Evolutionary conservation across 1,140 invertebrate genomes (phyloP).

Genomic region (Chionoecetes opilio): DNA sequence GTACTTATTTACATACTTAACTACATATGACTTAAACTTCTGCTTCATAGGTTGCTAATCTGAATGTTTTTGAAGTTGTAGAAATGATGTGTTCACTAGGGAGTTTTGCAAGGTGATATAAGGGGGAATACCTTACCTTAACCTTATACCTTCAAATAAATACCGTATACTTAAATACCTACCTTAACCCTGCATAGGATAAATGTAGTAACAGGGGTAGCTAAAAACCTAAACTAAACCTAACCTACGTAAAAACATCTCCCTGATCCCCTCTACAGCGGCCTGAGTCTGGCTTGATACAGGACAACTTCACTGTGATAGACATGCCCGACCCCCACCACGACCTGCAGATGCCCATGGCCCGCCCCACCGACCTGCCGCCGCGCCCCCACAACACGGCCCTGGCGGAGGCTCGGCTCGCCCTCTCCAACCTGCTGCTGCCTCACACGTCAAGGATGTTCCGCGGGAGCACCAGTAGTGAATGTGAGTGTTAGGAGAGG

Average conservation of each 20-base stretch:
- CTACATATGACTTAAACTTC: too few relatives aligned
- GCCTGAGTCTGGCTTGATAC: constrained; percentile 61
- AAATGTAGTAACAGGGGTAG: too few relatives aligned
- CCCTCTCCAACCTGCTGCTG: constrained; percentile 60
- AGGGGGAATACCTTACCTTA: too few relatives aligned
- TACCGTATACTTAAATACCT: too few relatives aligned
- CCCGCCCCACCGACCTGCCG: constrained; percentile 32
- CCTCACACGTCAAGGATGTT: constrained; percentile 69
- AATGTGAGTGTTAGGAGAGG: constrained; percentile 59
- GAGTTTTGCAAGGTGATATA: too few relatives aligned
- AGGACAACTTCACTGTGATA: constrained; percentile 6
- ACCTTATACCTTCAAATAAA: too few relatives aligned
- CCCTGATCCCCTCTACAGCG: constrained; percentile 49
- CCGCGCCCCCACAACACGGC: constrained; percentile 20
- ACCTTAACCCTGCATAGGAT: too few relatives aligned
- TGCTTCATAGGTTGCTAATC: too few relatives aligned
- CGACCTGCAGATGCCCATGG: constrained; percentile 61
- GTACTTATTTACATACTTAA: too few relatives aligned
- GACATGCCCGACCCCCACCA: constrained; percentile 61
- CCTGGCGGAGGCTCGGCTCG: constrained; percentile 58
- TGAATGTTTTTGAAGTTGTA: too few relatives aligned
- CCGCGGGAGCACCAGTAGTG: constrained; percentile 49
- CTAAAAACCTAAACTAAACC: too few relatives aligned
- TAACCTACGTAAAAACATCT: not conserved
- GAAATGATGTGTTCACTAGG: too few relatives aligned